Evolutionary conservation across 2,113 vertebrate genomes (phyloP), one percentile per base, ranked within the genome.

Genomic region (Carollia perspicillata): DNA sequence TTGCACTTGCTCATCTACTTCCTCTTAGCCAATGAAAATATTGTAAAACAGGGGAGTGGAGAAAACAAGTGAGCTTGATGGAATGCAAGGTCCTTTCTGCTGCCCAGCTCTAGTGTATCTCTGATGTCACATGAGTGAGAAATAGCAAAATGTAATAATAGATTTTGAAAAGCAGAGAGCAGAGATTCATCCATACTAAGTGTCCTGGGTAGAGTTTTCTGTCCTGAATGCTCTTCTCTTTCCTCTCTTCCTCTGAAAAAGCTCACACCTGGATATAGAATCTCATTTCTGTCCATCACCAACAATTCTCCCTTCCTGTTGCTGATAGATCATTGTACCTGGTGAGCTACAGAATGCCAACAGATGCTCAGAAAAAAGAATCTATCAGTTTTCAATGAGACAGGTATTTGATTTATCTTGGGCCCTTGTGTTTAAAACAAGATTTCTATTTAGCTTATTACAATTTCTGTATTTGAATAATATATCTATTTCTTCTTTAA

Each of bases 371-470:
- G 13, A 90, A 95, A 77, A 9, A 93, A 84, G 33, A 10, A 69
- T 28, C 17, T 2, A 37, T 18, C 33, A 30, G 2, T n/a, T 51
- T 20, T 74, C 20, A 2, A 4, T 22, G 26, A n/a, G 26, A 83
- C 2, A 33, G 4, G 20, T 30, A 30, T 83, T 60, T 68, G 28
- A 86, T 65, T 66, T 55, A 40, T 71, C 30, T 80, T 80, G 66
- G 23, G 22, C 28, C 23, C 5, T 84, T 65, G 5, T 37, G 14
- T 94, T 77, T 90, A 40, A 89, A 85, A 26, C 1, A 12, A 93
- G 8, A 6, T n/a, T 97, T 74, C 30, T 8, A 68, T 55, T 89
- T 60, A 68, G 28, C 23, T 88, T 83, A 14, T 65, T 78, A 16
- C 8, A 58, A 75, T 60, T 88, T 93, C 42, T 40, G 11, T 10